phyloP scores from a whole-genome alignment of 2,797 vertebrate species.

The Cryptoblepharus egeriae region DNA sequence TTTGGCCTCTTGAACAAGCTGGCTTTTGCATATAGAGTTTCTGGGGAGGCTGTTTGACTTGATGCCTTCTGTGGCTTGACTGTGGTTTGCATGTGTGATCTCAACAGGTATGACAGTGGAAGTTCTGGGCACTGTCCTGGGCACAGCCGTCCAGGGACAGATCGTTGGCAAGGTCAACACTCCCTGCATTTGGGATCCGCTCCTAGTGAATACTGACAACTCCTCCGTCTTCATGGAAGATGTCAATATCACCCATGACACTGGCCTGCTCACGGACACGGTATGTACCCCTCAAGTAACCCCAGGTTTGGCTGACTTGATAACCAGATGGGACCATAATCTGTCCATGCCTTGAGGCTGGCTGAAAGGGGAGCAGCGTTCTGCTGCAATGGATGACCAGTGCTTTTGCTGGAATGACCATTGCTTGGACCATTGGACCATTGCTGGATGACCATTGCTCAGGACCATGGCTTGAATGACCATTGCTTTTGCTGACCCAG shows the following conservation, averaged over 20 bases:
- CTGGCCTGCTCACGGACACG: slow-evolving; percentile 76
- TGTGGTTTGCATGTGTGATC: background rate
- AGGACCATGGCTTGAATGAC: too few relatives aligned
- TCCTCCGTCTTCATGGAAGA: slow-evolving; percentile 64
- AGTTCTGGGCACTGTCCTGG: slow-evolving; percentile 90
- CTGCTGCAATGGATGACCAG: background rate
- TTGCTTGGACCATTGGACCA: too few relatives aligned
- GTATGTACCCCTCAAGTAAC: slow-evolving; percentile 63
- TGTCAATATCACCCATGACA: slow-evolving; percentile 72
- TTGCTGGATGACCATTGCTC: too few relatives aligned
- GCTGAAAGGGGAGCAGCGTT: background rate
- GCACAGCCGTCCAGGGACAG: slow-evolving; percentile 94
- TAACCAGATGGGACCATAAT: background rate
- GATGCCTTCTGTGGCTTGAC: background rate
- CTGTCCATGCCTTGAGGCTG: too few relatives aligned
- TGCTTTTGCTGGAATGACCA: too few relatives aligned
- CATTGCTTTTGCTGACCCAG: too few relatives aligned
- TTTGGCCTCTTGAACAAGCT: background rate
- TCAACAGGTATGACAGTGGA: slow-evolving; percentile 92
- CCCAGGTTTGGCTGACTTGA: background rate
- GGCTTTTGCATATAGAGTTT: background rate
- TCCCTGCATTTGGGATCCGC: slow-evolving; percentile 78
- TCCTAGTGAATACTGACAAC: slow-evolving; percentile 15
- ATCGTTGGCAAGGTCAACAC: slow-evolving; percentile 86
- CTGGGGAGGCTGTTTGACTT: background rate